phyloP scores from a whole-genome alignment of 2,888 invertebrate species.

The Megalurothrips usitatus region DNA sequence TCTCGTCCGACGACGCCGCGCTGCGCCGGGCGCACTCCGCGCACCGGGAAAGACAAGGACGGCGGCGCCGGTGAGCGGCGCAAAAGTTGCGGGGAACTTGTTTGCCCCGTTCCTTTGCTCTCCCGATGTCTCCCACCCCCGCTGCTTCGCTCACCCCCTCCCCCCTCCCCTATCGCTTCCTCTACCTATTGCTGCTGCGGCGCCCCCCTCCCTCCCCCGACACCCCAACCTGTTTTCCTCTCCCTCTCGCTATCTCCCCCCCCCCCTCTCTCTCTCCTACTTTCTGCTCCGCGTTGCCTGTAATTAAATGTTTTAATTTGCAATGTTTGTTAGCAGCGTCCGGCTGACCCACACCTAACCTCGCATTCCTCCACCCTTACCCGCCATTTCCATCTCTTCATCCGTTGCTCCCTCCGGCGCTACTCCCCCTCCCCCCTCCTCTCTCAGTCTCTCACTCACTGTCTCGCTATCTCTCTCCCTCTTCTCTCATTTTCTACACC shows the following conservation, averaged over 20 bases:
- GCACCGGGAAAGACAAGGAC: too few relatives aligned
- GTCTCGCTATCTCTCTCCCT: too few relatives aligned
- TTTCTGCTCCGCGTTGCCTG: not conserved
- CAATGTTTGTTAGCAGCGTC: not conserved
- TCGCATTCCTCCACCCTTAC: not conserved
- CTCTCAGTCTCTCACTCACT: too few relatives aligned
- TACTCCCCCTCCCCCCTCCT: too few relatives aligned
- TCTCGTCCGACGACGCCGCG: too few relatives aligned
- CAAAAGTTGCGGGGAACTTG: not conserved
- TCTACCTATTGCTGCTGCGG: not conserved
- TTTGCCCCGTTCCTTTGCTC: too few relatives aligned
- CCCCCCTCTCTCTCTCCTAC: not conserved
- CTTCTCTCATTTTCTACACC: too few relatives aligned
- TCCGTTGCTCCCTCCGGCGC: too few relatives aligned
- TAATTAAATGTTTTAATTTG: constrained; percentile 21
- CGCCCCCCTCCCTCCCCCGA: not conserved
- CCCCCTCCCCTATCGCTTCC: not conserved
- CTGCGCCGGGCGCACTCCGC: too few relatives aligned
- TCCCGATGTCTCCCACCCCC: not conserved
- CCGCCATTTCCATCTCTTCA: too few relatives aligned
- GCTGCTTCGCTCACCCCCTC: not conserved
- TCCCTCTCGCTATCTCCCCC: not conserved
- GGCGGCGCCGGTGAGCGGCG: not conserved
- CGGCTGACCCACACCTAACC: not conserved
- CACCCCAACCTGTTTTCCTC: not conserved